Conservation (phyloP, 1,140 invertebrate genomes). For the Lasioglossum albipes region DNA sequence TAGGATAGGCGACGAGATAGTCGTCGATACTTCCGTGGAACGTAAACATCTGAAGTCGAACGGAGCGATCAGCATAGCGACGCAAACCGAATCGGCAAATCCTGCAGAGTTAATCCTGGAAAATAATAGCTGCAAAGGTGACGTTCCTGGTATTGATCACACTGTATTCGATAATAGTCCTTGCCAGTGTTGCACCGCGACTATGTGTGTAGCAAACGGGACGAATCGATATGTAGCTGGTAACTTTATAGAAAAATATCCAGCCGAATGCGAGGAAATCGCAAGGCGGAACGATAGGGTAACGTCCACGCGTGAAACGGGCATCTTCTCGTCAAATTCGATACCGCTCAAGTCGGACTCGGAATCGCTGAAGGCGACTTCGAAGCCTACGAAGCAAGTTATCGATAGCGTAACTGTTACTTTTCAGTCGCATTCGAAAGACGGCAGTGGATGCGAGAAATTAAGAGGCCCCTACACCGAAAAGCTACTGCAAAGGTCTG, state of each 20-base stretch:
- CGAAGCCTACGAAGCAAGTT: not conserved
- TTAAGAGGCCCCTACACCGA: not conserved
- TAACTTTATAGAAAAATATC: conserved; percentile 11
- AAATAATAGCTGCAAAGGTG: not conserved
- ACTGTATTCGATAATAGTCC: conserved; percentile 26
- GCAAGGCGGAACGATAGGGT: too few species aligned
- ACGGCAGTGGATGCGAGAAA: not conserved
- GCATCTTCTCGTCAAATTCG: too few species aligned
- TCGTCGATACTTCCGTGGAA: conserved; percentile 39
- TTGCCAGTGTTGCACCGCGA: not conserved
- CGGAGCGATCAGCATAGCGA: not conserved
- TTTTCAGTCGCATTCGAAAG: not conserved
- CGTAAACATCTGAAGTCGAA: conserved; percentile 58
- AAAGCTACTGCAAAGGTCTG: not conserved
- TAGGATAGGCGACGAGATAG: conserved; percentile 57
- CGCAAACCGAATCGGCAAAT: not conserved
- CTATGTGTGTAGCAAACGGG: conserved; percentile 7
- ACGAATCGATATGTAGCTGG: conserved; percentile 48
- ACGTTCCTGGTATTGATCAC: conserved; percentile 44
- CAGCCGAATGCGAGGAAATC: not conserved
- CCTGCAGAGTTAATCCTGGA: not conserved
- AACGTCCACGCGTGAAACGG: not conserved
- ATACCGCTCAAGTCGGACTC: not conserved
- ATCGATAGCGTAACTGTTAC: not conserved
- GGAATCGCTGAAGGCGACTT: not conserved